Evolutionary conservation across 2,888 invertebrate genomes (phyloP).

Genomic region (Antheraea assamensis): DNA sequence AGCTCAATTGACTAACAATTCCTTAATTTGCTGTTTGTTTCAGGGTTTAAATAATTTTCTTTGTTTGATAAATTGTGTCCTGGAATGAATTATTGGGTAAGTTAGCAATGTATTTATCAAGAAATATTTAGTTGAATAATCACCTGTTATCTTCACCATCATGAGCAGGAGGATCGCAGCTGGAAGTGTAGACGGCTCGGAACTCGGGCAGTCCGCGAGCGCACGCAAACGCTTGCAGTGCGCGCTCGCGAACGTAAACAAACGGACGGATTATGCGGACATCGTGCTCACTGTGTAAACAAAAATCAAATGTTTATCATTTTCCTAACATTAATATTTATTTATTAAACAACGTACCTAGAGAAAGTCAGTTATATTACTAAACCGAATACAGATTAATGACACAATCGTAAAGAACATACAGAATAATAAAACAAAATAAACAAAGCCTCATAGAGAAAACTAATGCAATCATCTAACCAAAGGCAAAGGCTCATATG

Average conservation of each 20-base stretch:
- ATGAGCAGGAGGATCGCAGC: constrained; percentile 41
- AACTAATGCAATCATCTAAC: too few relatives aligned
- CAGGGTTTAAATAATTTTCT: too few relatives aligned
- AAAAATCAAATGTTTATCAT: not conserved
- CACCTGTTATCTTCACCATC: constrained; percentile 42
- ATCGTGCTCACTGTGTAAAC: constrained; percentile 85
- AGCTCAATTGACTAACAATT: too few relatives aligned
- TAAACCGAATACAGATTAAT: too few relatives aligned
- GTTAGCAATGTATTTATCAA: too few relatives aligned
- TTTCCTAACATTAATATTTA: not conserved
- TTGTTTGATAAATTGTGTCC: too few relatives aligned
- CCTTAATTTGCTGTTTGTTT: too few relatives aligned
- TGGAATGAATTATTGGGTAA: too few relatives aligned
- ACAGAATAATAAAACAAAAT: too few relatives aligned
- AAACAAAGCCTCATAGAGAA: too few relatives aligned
- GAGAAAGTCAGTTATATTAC: not conserved
- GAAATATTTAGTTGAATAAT: constrained; percentile 19
- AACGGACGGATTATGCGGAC: constrained; percentile 93
- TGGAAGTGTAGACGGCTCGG: constrained; percentile 52
- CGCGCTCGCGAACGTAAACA: constrained; percentile 91
- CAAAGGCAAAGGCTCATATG: too few relatives aligned
- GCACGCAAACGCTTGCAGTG: constrained; percentile 88
- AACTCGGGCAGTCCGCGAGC: constrained; percentile 88
- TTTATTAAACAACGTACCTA: not conserved
- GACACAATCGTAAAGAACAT: too few relatives aligned